Conservation (phyloP, 2,113 vertebrate genomes). For the Stomatorhinus ivindoensis region DNA sequence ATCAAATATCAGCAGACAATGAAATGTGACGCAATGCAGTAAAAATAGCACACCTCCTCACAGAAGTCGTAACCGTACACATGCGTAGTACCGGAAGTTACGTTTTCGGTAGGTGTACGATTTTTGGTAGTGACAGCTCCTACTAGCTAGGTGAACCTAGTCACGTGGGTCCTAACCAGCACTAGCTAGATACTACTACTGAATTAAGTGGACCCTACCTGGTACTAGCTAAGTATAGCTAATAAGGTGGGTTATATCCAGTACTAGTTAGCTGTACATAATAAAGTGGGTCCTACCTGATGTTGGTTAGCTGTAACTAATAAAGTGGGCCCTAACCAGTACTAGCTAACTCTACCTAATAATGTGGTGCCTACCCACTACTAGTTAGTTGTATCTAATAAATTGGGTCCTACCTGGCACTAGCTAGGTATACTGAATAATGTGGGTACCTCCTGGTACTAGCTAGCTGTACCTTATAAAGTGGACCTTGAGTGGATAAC, state of each 20-base stretch:
- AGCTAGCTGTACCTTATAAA: background rate
- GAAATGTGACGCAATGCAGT: too few species aligned
- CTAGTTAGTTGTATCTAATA: background rate
- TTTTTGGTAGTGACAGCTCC: background rate
- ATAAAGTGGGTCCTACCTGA: background rate
- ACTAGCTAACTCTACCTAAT: background rate
- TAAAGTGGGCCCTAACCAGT: background rate
- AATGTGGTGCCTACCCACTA: background rate
- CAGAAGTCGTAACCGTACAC: too few species aligned
- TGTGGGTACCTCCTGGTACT: background rate
- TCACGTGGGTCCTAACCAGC: background rate
- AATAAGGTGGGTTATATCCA: background rate
- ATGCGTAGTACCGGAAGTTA: too few species aligned
- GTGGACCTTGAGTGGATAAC: background rate
- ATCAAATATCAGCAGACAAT: too few species aligned
- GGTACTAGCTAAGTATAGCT: background rate
- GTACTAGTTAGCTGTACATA: background rate
- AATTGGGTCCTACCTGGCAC: background rate
- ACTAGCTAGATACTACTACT: background rate
- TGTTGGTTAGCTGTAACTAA: background rate
- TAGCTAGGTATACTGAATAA: background rate
- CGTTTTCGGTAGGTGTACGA: too few species aligned
- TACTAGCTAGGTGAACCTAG: background rate
- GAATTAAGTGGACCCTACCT: background rate
- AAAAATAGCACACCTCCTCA: too few species aligned